phyloP scores from a whole-genome alignment of 2,113 vertebrate species.

The Rhinichthys klamathensis region DNA sequence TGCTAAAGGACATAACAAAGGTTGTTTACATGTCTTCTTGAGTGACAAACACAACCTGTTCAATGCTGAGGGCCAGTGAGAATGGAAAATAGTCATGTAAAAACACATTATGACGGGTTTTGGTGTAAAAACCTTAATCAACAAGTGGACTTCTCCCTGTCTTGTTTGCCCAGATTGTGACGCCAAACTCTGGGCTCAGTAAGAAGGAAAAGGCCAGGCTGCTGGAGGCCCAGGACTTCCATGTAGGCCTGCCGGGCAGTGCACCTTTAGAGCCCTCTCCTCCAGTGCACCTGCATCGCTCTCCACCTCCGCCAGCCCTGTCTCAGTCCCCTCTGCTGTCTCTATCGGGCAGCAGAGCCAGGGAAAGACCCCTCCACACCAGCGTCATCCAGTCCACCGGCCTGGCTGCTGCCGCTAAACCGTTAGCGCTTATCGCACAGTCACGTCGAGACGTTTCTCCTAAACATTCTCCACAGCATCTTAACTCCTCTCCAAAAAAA shows the following conservation, averaged over 20 bases:
- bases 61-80: not conserved
- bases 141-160: slow-evolving; percentile 20
- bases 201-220: slow-evolving; percentile 82
- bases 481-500: slow-evolving; percentile 81
- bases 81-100: not conserved
- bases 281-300: slow-evolving; percentile 85
- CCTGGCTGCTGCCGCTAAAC: slow-evolving; percentile 87
- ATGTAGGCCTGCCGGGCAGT: slow-evolving; percentile 82
- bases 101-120: not conserved
- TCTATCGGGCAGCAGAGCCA: slow-evolving; percentile 81
- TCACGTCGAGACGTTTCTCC: slow-evolving; percentile 84
- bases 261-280: slow-evolving; percentile 82
- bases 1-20: not conserved
- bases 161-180: slow-evolving; percentile 78
- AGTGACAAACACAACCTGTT: not conserved
- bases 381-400: slow-evolving; percentile 98
- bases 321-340: slow-evolving; percentile 87
- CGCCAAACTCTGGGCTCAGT: slow-evolving; percentile 76
- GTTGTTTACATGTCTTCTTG: not conserved
- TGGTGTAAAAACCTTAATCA: not conserved
- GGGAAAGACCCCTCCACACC: slow-evolving; percentile 87
- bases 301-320: slow-evolving; percentile 82
- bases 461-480: slow-evolving; percentile 65
- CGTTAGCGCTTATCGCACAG: slow-evolving; percentile 89
- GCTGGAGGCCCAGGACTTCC: slow-evolving; percentile 80